phyloP scores from a whole-genome alignment of 2,113 vertebrate genomes.

The Callospermophilus lateralis region DNA sequence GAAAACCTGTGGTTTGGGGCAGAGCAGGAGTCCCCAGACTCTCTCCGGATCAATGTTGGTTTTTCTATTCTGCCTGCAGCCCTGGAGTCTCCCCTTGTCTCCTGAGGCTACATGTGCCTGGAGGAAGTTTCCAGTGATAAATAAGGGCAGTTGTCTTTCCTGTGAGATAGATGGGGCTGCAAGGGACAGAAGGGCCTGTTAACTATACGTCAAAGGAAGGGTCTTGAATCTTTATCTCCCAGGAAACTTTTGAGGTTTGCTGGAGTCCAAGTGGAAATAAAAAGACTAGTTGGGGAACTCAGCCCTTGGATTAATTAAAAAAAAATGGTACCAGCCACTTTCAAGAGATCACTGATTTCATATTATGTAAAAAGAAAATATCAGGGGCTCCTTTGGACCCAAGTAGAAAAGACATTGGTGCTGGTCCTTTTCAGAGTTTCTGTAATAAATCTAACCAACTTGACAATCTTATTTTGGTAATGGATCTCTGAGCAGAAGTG shows the following conservation, averaged over 20 bases:
- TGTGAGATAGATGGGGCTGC: neutral
- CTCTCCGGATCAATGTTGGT: neutral
- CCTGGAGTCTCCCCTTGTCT: neutral
- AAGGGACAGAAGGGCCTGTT: neutral
- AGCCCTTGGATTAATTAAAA: neutral
- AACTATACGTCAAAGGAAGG: neutral
- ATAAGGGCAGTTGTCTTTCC: neutral
- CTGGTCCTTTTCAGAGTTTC: neutral
- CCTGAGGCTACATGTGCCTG: neutral
- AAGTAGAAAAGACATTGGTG: neutral
- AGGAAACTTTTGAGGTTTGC: neutral
- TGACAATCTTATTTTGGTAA: neutral
- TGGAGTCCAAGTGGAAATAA: neutral
- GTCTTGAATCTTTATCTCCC: neutral
- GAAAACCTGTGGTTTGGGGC: constrained; percentile 22
- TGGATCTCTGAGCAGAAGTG: neutral
- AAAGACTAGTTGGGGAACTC: neutral
- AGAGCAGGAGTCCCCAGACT: neutral
- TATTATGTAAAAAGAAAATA: neutral
- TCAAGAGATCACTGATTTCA: neutral
- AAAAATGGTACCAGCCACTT: neutral
- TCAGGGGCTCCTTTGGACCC: neutral
- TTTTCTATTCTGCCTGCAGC: neutral
- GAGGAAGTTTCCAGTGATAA: neutral
- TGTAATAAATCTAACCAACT: neutral